Evolutionary conservation across 92 coral and sea anemone genomes (phyloP).

Genomic region (Epizoanthus rinbou): DNA sequence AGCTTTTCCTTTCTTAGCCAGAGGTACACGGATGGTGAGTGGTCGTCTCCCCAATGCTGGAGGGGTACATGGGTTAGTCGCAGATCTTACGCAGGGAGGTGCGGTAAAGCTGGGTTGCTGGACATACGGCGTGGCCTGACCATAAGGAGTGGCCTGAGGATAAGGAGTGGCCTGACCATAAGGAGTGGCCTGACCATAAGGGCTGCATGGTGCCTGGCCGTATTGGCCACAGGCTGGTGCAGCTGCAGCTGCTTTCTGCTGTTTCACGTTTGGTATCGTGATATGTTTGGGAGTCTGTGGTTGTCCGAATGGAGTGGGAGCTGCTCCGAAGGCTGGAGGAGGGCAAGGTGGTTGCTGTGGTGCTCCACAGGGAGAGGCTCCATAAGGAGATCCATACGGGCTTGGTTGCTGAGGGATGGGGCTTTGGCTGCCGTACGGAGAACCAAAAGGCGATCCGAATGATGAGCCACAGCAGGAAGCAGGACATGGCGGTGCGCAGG

Average conservation of each 20-base stretch:
- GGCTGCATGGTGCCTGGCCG: constrained; percentile 36
- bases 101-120: constrained; percentile 26
- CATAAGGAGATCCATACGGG: constrained; percentile 53
- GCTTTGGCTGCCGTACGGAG: constrained; percentile 17
- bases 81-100: constrained; percentile 38
- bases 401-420: constrained; percentile 50
- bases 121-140: constrained; percentile 3
- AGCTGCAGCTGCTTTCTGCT: constrained; percentile 38
- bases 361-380: constrained; percentile 37
- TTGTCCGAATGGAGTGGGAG: constrained; percentile 45
- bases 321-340: constrained; percentile 46
- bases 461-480: constrained; percentile 70
- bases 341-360: constrained; percentile 55
- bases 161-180: constrained; percentile 11
- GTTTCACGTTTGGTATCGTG: constrained; percentile 21
- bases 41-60: not conserved
- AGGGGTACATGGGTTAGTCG: constrained; percentile 14
- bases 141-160: constrained; percentile 11
- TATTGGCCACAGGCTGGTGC: constrained; percentile 35
- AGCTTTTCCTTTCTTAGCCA: constrained; percentile 16
- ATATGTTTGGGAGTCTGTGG: constrained; percentile 43
- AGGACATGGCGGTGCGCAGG: constrained; percentile 50
- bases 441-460: constrained; percentile 1
- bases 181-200: constrained; percentile 20
- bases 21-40: constrained; percentile 31